Base-by-base conservation (phyloP, 2,113 vertebrate species). In the Mustelus asterias region DNA sequence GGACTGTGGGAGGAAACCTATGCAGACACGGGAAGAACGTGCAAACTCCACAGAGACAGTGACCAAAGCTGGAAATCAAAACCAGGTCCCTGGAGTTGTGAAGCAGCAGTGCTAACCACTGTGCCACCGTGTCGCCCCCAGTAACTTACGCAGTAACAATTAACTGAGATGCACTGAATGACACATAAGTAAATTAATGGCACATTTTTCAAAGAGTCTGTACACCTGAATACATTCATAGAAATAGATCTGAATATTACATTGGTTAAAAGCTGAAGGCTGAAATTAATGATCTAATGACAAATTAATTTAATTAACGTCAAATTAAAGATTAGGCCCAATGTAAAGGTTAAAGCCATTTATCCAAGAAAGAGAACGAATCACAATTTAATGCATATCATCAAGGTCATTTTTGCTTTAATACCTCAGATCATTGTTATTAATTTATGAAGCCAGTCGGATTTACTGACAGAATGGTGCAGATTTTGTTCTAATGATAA, bases 291-390 rank as follows among this genome's bases (percentile, higher is more conserved):
- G 16, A 94, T 41, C 65, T 22, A 70, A 94, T 95, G 67, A 54
- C 94, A 76, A 95, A 95, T 95, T 95, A 95, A 95, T 95, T 95
- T 72, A 95, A 95, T 95, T 95, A 95, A 95, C 67, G 72, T 72
- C 67, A 95, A 95, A 95, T 95, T 95, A 95, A 95, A 54, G 94
- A 95, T 95, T 72, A 72, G 26, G 33, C 69, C 94, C 14, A 70
- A 72, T 11, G 69, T 95, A 95, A 95, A 95, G 94, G 94, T 95
- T 70, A 95, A 95, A 95, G 41, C 94, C 94, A 95, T 95, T 95
- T 76, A 95, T 95, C 22, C 94, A 95, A 72, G 67, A 11, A 95
- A 72, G 67, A 54, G 69, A 72, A 95, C 94, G 72, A 95, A 72
- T 95, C 94, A 95, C 69, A 95, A 95, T 95, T 72, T 95, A 95